A percentile compares a stretch with the other conserved stretches of the same genome.
phyloP scores from a whole-genome alignment of 2,888 invertebrate species.

The Acrobasis consociella region DNA sequence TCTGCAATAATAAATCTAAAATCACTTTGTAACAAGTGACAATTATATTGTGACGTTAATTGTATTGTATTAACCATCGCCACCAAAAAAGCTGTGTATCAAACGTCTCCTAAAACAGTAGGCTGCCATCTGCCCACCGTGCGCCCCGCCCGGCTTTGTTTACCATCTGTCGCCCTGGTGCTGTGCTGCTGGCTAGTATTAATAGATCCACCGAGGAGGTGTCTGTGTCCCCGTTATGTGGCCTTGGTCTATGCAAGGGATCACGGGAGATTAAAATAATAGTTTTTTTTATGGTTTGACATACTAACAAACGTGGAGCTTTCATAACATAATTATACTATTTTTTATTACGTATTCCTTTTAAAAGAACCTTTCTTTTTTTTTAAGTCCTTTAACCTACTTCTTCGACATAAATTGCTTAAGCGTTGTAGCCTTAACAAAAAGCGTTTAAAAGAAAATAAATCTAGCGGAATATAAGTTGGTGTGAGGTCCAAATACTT shows the following conservation, averaged over 20 bases:
- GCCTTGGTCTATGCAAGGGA: slow-evolving; percentile 16
- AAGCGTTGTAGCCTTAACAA: neutral
- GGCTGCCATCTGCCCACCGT: slow-evolving; percentile 5
- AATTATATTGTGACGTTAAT: no score
- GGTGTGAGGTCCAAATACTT: no score
- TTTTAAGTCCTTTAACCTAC: no score
- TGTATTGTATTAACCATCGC: no score
- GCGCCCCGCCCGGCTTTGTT: slow-evolving; percentile 11
- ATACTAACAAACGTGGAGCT: no score
- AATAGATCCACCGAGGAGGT: slow-evolving; percentile 11
- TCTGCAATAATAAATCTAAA: no score
- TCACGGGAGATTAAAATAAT: slow-evolving; percentile 6
- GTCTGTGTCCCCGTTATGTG: slow-evolving; percentile 12
- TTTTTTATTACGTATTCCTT: no score
- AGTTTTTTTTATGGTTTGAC: neutral
- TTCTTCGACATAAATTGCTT: neutral
- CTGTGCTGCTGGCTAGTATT: neutral
- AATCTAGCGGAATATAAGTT: no score
- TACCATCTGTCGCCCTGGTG: slow-evolving; percentile 1
- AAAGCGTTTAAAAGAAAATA: no score
- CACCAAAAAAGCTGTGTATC: neutral
- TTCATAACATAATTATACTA: no score
- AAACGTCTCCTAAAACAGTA: neutral
- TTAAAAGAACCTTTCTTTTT: no score
- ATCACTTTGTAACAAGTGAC: no score